Percentiles rank a stretch among this genome's conserved stretches.
These are phyloP conservation scores for Aleiodes leptofemur DNA, from an alignment of 2,888 invertebrate genomes.

Conservation along the genomic window DNA sequence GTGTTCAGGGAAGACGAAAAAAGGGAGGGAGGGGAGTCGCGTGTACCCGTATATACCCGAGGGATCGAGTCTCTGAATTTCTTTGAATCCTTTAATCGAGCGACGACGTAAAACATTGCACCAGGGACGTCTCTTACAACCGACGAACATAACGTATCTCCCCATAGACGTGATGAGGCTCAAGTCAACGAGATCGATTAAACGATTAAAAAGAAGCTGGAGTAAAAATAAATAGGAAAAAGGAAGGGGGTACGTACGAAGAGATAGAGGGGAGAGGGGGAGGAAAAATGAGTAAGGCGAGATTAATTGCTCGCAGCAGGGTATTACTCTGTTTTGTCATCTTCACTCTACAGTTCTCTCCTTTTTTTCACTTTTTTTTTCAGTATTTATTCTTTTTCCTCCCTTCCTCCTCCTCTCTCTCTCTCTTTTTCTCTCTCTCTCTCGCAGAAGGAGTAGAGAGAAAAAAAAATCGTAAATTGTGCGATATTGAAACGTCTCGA, in stretches of 20 bases:
- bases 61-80: conserved; percentile 57
- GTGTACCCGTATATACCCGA: conserved; percentile 43
- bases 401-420: too few species aligned
- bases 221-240: conserved; percentile 30
- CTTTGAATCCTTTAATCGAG: conserved; percentile 72
- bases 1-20: conserved; percentile 53
- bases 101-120: conserved; percentile 57
- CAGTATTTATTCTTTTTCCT: not conserved
- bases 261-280: not conserved
- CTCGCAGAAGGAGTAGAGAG: not conserved
- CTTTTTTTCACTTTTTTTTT: not conserved
- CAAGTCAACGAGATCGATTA: conserved; percentile 37
- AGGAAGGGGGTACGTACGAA: conserved; percentile 8
- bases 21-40: conserved; percentile 39
- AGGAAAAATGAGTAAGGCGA: conserved; percentile 9
- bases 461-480: conserved; percentile 34
- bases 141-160: conserved; percentile 35
- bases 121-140: conserved; percentile 39
- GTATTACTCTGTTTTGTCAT: conserved; percentile 29
- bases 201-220: conserved; percentile 25
- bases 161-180: conserved; percentile 26
- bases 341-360: conserved; percentile 6
- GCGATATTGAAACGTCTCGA: conserved; percentile 32
- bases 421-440: not conserved
- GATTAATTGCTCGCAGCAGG: conserved; percentile 36